These are phyloP conservation scores for Liodrosophila aerea DNA, from an alignment of 2,888 invertebrate genomes.

Conservation along the genomic window DNA sequence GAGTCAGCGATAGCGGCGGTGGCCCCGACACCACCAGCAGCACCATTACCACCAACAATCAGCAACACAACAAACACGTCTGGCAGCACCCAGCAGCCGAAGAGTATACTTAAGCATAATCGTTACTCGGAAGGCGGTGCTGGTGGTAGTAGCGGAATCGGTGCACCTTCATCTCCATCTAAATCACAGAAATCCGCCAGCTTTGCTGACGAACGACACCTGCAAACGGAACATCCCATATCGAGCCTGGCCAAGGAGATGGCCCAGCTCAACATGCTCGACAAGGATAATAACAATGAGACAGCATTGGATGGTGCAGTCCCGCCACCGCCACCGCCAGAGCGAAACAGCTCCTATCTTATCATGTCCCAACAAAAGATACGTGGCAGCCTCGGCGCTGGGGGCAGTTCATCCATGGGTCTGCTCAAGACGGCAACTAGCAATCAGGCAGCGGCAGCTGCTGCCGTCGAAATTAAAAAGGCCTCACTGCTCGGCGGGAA, in stretches of 20 bases:
- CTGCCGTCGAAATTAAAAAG: slow-evolving; percentile 63
- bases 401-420: slow-evolving; percentile 66
- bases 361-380: slow-evolving; percentile 88
- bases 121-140: slow-evolving; percentile 75
- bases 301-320: slow-evolving; percentile 40
- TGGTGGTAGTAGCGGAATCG: slow-evolving; percentile 38
- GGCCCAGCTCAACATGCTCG: slow-evolving; percentile 72
- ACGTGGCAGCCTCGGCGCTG: slow-evolving; percentile 40
- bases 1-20: slow-evolving; percentile 32
- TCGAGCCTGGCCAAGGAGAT: slow-evolving; percentile 79
- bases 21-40: neutral
- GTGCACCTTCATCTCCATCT: slow-evolving; percentile 81
- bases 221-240: slow-evolving; percentile 79
- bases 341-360: slow-evolving; percentile 93
- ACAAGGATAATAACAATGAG: slow-evolving; percentile 67
- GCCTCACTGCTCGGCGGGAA: slow-evolving; percentile 44
- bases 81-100: slow-evolving; percentile 75
- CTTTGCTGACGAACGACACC: slow-evolving; percentile 81
- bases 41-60: slow-evolving; percentile 13
- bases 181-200: slow-evolving; percentile 82
- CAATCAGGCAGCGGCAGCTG: slow-evolving; percentile 68
- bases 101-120: slow-evolving; percentile 82
- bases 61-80: slow-evolving; percentile 14
- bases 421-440: slow-evolving; percentile 76
- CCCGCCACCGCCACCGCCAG: slow-evolving; percentile 90